A percentile compares a stretch with the other conserved stretches of the same genome.
Conservation (phyloP, 2,797 vertebrate species). For the Catharus ustulatus region DNA sequence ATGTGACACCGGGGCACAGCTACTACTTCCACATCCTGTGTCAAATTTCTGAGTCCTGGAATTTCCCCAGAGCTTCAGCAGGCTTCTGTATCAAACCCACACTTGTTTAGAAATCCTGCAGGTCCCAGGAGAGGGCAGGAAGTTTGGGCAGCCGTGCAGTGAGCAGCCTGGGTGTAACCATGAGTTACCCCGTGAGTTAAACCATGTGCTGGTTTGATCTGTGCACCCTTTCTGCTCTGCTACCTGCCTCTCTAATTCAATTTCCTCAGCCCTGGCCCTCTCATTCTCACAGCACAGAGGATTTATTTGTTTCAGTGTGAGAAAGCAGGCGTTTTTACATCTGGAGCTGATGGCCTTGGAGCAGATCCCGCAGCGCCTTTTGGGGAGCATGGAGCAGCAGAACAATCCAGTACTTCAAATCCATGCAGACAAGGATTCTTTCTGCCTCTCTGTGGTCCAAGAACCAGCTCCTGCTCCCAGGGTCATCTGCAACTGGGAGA, state of each 20-base stretch:
- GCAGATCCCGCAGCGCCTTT: background rate
- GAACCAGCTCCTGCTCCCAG: background rate
- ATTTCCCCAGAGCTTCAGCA: background rate
- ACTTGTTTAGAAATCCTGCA: background rate
- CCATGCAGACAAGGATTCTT: background rate
- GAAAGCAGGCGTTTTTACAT: background rate
- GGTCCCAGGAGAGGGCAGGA: background rate
- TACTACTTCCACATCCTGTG: accelerated
- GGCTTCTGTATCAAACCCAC: background rate
- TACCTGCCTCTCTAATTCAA: background rate
- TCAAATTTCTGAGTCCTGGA: background rate
- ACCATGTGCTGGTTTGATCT: background rate
- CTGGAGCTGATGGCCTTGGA: background rate
- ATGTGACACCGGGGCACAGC: accelerated
- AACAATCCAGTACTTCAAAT: background rate
- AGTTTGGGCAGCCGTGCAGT: background rate
- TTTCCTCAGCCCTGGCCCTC: background rate
- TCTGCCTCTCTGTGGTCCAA: background rate
- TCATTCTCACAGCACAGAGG: background rate
- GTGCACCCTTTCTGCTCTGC: background rate
- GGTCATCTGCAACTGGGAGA: background rate
- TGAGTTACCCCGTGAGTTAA: accelerated
- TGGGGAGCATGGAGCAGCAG: accelerated
- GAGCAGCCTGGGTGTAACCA: accelerated
- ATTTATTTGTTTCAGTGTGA: background rate